These are phyloP conservation scores for Thermophis baileyi DNA, from an alignment of 2,113 vertebrate genomes.

Conservation along the genomic window DNA sequence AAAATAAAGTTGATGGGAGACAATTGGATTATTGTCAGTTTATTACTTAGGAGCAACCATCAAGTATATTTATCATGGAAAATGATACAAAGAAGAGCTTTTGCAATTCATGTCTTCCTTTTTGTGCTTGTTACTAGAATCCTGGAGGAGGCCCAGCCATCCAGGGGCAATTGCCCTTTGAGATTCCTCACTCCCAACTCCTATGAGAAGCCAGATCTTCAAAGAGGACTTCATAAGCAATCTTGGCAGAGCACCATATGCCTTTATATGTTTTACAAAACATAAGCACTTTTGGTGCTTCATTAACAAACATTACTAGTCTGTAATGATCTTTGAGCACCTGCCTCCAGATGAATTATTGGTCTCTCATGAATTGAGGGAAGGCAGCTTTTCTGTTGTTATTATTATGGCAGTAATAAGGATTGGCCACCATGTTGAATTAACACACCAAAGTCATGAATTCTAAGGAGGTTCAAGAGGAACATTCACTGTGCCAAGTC, in stretches of 20 bases:
- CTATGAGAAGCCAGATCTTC: background rate
- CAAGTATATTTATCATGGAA: background rate
- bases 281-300: background rate
- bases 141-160: background rate
- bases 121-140: background rate
- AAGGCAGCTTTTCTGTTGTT: slow-evolving; percentile 8
- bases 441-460: background rate
- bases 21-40: background rate
- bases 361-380: slow-evolving; percentile 6
- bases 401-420: slow-evolving; percentile 4
- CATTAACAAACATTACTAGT: background rate
- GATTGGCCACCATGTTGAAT: slow-evolving; percentile 7
- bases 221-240: background rate
- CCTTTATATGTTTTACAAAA: background rate
- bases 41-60: background rate
- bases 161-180: background rate
- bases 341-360: background rate
- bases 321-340: slow-evolving; percentile 14
- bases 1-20: background rate
- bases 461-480: background rate
- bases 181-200: background rate
- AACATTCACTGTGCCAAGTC: background rate
- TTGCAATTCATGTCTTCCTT: background rate
- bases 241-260: background rate
- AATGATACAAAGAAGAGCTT: background rate